phyloP scores from a whole-genome alignment of 1,140 invertebrate species.

The Drosophila oshimai region DNA sequence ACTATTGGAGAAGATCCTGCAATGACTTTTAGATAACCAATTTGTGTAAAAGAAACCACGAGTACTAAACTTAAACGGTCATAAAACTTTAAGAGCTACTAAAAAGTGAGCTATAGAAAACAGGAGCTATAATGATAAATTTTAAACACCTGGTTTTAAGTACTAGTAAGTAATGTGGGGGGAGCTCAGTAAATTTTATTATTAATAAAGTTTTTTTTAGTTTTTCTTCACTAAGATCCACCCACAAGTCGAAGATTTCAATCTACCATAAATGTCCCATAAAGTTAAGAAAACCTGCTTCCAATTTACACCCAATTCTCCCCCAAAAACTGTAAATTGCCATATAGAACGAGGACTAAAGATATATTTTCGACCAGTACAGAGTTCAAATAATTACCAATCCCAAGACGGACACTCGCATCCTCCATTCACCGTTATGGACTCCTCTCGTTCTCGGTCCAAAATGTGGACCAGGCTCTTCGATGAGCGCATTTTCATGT shows the following conservation, averaged over 20 bases:
- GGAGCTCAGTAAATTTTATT: no score
- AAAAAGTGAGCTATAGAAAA: neutral
- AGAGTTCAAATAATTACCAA: conserved; percentile 22
- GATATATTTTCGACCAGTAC: neutral
- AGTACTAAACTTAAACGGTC: neutral
- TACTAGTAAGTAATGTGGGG: no score
- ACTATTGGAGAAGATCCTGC: no score
- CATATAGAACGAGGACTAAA: no score
- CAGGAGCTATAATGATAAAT: neutral
- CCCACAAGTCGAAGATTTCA: no score
- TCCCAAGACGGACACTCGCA: neutral
- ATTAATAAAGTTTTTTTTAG: no score
- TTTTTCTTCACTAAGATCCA: no score
- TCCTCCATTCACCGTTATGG: conserved; percentile 47
- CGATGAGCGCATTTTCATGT: conserved; percentile 66
- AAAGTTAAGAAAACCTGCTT: no score
- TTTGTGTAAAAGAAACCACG: neutral
- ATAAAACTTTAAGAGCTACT: neutral
- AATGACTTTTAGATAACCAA: no score
- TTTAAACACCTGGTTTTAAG: neutral
- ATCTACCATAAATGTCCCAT: no score
- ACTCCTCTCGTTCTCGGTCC: no score
- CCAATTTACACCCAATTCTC: neutral
- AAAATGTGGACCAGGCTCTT: conserved; percentile 44
- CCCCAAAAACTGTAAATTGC: no score